Evolutionary conservation across 64 coral and sea anemone genomes (phyloP).

Genomic region (Stylophora pistillata): DNA sequence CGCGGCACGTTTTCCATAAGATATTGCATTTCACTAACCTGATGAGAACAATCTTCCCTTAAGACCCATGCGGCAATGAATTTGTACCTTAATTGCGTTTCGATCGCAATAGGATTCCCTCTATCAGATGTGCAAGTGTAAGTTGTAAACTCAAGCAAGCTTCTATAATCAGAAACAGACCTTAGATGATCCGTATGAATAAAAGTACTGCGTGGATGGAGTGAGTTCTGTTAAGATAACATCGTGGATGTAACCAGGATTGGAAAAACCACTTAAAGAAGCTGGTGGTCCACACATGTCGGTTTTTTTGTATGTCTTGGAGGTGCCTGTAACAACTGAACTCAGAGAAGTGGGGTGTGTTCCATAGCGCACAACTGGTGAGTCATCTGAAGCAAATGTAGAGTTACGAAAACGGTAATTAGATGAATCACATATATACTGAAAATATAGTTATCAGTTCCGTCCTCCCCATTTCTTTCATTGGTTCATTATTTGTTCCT

Average conservation of each 20-base stretch:
- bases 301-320: slow-evolving; percentile 56
- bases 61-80: too few species aligned
- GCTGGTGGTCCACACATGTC: slow-evolving; percentile 75
- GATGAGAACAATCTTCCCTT: too few species aligned
- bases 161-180: slow-evolving; percentile 31
- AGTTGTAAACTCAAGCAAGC: not conserved
- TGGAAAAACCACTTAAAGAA: slow-evolving; percentile 46
- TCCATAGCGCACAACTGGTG: slow-evolving; percentile 78
- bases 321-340: slow-evolving; percentile 34
- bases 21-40: too few species aligned
- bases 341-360: not conserved
- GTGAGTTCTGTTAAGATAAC: slow-evolving; percentile 63
- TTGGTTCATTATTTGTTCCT: too few species aligned
- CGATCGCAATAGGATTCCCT: too few species aligned
- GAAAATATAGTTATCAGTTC: not conserved
- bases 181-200: slow-evolving; percentile 70
- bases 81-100: too few species aligned
- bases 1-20: too few species aligned
- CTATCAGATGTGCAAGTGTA: not conserved
- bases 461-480: too few species aligned
- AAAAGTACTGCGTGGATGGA: slow-evolving; percentile 75
- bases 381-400: slow-evolving; percentile 47
- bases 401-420: not conserved
- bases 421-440: not conserved
- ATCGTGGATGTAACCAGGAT: slow-evolving; percentile 85